Evolutionary conservation across 2,113 vertebrate genomes (phyloP).

Genomic region (Nesogale talazaci): DNA sequence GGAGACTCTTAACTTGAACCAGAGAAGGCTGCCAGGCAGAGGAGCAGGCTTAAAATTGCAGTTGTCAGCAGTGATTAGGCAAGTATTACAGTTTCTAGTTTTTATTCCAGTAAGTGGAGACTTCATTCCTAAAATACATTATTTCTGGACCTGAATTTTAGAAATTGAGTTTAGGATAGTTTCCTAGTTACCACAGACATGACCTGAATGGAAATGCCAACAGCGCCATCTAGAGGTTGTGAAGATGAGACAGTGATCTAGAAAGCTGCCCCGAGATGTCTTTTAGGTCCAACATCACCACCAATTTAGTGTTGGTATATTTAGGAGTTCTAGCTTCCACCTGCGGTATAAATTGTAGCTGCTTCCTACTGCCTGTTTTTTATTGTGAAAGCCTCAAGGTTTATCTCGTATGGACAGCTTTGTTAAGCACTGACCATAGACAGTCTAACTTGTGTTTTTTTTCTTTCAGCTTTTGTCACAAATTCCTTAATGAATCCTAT

Average conservation of each 20-base stretch:
- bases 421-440: background rate
- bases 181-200: background rate
- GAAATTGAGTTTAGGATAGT: background rate
- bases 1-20: background rate
- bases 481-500: constrained; percentile 98
- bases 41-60: background rate
- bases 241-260: background rate
- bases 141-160: constrained; percentile 30
- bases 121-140: constrained; percentile 27
- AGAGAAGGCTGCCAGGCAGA: background rate
- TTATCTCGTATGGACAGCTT: background rate
- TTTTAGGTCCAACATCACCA: background rate
- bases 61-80: background rate
- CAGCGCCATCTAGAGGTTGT: constrained; percentile 81
- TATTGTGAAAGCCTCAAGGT: background rate
- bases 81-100: background rate
- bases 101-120: background rate
- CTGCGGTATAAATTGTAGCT: background rate
- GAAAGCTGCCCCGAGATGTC: background rate
- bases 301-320: too few species aligned
- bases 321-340: background rate
- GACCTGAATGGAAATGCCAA: constrained; percentile 7
- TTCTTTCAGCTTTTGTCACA: constrained; percentile 93
- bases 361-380: background rate
- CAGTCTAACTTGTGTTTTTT: background rate